Conservation (phyloP, 2,797 vertebrate genomes). For the Hozukius guyotensis region DNA sequence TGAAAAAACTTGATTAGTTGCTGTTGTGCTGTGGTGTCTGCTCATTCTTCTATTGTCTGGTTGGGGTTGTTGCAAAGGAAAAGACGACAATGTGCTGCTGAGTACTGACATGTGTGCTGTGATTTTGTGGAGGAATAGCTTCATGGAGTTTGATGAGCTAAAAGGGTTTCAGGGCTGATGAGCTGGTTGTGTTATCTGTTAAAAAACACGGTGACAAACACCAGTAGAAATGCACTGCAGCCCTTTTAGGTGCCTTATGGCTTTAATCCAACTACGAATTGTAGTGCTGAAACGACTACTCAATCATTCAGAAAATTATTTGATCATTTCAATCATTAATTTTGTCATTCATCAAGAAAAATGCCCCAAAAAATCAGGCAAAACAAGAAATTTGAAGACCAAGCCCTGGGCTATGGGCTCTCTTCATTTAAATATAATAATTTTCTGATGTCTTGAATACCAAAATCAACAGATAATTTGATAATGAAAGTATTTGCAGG, state of each 20-base stretch:
- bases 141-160: neutral
- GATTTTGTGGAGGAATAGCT: slow-evolving; percentile 25
- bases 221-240: slow-evolving; percentile 48
- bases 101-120: slow-evolving; percentile 20
- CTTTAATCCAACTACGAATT: neutral
- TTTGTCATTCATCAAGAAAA: neutral
- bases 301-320: neutral
- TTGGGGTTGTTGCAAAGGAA: neutral
- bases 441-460: neutral
- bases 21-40: slow-evolving; percentile 21
- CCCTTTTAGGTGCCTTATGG: slow-evolving; percentile 38
- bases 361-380: neutral
- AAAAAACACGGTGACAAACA: neutral
- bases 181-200: neutral
- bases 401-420: neutral
- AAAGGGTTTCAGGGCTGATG: slow-evolving; percentile 51
- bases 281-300: neutral
- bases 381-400: neutral
- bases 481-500: neutral
- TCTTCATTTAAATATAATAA: neutral
- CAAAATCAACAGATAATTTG: neutral
- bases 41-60: slow-evolving; percentile 5
- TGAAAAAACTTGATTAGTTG: slow-evolving; percentile 1
- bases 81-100: neutral
- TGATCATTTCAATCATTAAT: neutral